phyloP scores from a whole-genome alignment of 2,888 invertebrate genomes.

The Lycocerus yunnanus region DNA sequence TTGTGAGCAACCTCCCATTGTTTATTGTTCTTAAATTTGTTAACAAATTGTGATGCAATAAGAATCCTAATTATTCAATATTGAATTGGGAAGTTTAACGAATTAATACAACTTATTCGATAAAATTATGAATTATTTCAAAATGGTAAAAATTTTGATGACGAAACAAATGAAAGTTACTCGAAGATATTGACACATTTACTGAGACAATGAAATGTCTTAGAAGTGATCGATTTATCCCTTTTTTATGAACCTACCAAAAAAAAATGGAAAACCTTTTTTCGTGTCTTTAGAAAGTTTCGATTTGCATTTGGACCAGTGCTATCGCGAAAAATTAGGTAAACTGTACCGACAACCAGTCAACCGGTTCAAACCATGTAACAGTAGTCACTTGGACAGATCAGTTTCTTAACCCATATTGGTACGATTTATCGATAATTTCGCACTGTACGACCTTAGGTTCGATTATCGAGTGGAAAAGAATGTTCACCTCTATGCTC shows the following conservation, averaged over 20 bases:
- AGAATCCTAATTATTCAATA: not conserved
- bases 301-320: not conserved
- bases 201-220: not conserved
- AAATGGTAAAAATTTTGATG: not conserved
- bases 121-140: not conserved
- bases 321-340: slow-evolving; percentile 12
- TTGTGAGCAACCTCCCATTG: slow-evolving; percentile 14
- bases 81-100: not conserved
- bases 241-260: not conserved
- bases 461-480: not conserved
- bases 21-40: slow-evolving; percentile 16
- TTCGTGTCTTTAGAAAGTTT: slow-evolving; percentile 15
- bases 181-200: not conserved
- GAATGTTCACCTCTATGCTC: not conserved
- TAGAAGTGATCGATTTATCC: not conserved
- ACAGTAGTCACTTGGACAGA: not conserved
- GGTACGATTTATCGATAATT: not conserved
- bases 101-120: not conserved
- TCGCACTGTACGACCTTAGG: not conserved
- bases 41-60: slow-evolving; percentile 6
- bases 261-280: not conserved
- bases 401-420: not conserved
- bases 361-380: not conserved
- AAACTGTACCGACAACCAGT: slow-evolving; percentile 6
- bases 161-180: not conserved